Evolutionary conservation across 2,888 invertebrate genomes (phyloP), one percentile per base, ranked within the genome.

Genomic region (Cyaniris semiargus): DNA sequence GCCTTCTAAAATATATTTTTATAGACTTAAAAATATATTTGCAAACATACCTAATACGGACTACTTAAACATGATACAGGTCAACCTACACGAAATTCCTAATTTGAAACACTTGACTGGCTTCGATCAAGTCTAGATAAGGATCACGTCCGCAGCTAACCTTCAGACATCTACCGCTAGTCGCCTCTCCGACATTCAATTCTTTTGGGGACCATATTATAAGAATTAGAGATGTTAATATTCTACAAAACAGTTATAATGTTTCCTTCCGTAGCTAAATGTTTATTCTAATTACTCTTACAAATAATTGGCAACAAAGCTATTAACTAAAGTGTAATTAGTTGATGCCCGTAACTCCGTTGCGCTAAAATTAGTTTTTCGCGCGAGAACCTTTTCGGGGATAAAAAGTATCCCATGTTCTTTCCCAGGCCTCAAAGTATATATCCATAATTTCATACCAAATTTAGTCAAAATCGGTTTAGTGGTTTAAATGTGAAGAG

Each of bases 71-170:
- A 10, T 23, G 2, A 10, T 66, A 66, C 66, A 66, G 15, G 27
- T 66, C 66, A 66, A 66, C 66, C 66, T 66, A 31, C 66, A 18
- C 66, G 2, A 66, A 27, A 66, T 27, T 66, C 66, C 66, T 31
- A 15, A 66, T 66, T 66, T 66, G 27, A 66, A 15, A 66, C 27
- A 66, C 66, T 66, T 27, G 23, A 66, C 13, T 27, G 5, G 27
- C 66, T 66, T 15, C 27, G 27, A 66, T 66, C 27, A 27, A 15
- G 66, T 31, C 27, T 27, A 15, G 15, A 66, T 66, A 27, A 66
- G 15, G 66, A 66, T 31, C 66, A 66, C 66, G 66, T 27, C 27
- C 10, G 18, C 6, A 66, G 66, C 1, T 31, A 13, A 66, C 66
- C 31, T 66, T 27, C 60, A 60, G 60, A 18, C 1, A 66, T 31